Evolutionary conservation across 2,888 invertebrate genomes (phyloP), one percentile per base, ranked within the genome.

Genomic region (Pristionchus exspectatus): DNA sequence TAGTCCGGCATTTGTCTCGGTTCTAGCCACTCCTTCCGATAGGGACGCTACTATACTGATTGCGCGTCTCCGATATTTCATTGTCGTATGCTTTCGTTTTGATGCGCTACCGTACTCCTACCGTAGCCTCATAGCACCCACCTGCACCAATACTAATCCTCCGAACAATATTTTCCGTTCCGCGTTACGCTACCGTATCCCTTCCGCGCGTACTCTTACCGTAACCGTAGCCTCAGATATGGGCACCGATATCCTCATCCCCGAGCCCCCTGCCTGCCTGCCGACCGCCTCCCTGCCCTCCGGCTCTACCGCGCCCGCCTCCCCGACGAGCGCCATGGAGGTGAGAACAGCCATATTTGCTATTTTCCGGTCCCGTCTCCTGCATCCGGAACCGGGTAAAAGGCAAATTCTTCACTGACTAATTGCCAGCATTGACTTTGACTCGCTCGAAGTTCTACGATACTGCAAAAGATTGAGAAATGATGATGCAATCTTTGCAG

Each of bases 191-290:
- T 74, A 74, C 74, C 16, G 38, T 74, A 14, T 12, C 74, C 74
- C 38, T 74, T 4, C 33, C 72, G 72, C 9, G 9, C 44, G 44
- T 72, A 72, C 33, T 24, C 12, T 33, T 72, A 81, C 50, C 81
- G 50, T 81, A 81, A 12, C 50, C 81, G 5, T 74, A 38, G 18
- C 33, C n/a, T 27, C 81, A 81, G 81, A 50, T 16, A 72, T 81
- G 81, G 81, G 81, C n/a, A 81, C 81, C 27, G 81, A 81, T 27
- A 54, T 81, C n/a, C 81, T 81, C 14, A 81, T 81, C 10, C 50
- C 81, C 81, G 81, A 81, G 24, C 81, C 81, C 3, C 81, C 81
- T 16, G 27, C 33, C 21, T 54, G 81, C 54, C 50, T 81, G 14
- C 81, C 50, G n/a, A 54, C 81, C 50, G 44, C 81, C 14, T 81